Evolutionary conservation across 2,113 vertebrate species (phyloP).

Genomic region (Tetrao urogallus): DNA sequence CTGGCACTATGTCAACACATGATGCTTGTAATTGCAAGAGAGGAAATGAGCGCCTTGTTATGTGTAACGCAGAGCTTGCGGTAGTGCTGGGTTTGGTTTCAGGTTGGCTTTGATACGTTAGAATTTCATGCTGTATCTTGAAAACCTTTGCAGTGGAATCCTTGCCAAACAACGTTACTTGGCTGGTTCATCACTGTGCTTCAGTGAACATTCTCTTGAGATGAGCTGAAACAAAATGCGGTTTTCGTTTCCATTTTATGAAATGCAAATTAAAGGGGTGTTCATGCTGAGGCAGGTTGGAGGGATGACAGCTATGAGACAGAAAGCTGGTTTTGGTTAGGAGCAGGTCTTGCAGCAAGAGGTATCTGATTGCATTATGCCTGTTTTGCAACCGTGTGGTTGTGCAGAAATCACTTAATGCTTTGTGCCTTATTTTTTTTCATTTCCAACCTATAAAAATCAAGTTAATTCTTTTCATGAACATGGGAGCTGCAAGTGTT

Average conservation of each 20-base stretch:
- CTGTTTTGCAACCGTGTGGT: background rate
- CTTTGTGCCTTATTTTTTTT: background rate
- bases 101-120: background rate
- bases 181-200: background rate
- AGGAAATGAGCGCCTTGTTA: background rate
- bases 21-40: background rate
- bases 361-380: background rate
- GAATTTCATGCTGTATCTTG: background rate
- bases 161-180: background rate
- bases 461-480: slow-evolving; percentile 14
- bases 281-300: background rate
- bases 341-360: background rate
- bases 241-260: background rate
- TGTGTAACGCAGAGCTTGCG: background rate
- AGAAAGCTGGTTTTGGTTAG: background rate
- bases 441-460: slow-evolving; percentile 14
- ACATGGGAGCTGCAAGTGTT: background rate
- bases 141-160: background rate
- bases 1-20: background rate
- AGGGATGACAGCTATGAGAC: background rate
- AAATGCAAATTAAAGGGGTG: background rate
- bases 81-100: background rate
- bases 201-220: background rate
- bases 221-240: background rate
- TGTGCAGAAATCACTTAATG: background rate